Conservation (phyloP, 1,140 invertebrate genomes). For the Portunus trituberculatus region DNA sequence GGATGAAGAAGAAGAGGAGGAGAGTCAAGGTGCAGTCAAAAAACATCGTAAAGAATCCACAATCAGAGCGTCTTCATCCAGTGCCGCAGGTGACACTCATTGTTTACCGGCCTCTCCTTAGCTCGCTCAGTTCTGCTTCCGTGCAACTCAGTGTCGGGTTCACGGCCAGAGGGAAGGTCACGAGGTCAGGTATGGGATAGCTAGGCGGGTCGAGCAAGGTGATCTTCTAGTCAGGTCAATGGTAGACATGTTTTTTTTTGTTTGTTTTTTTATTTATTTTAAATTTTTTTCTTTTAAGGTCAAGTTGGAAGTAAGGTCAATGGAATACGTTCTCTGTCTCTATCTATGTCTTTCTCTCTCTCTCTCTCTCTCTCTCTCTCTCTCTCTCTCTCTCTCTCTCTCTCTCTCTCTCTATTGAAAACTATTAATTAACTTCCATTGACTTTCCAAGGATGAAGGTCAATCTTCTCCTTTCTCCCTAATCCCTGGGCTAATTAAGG, state of each 20-base stretch:
- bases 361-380: neutral
- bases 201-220: neutral
- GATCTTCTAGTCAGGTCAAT: neutral
- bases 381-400: too few relatives aligned
- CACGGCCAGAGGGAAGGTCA: neutral
- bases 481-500: too few relatives aligned
- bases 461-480: too few relatives aligned
- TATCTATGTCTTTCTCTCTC: neutral
- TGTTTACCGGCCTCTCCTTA: neutral
- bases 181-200: neutral
- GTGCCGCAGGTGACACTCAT: neutral
- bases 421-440: neutral
- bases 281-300: too few relatives aligned
- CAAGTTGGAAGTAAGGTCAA: too few relatives aligned
- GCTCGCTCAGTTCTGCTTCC: neutral
- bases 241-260: neutral
- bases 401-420: too few relatives aligned
- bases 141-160: neutral
- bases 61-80: too few relatives aligned
- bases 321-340: neutral
- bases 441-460: too few relatives aligned
- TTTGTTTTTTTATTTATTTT: neutral
- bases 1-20: too few relatives aligned
- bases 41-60: too few relatives aligned
- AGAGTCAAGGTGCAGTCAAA: too few relatives aligned